phyloP scores from a whole-genome alignment of 2,113 vertebrate genomes.

The Burhinus bistriatus region DNA sequence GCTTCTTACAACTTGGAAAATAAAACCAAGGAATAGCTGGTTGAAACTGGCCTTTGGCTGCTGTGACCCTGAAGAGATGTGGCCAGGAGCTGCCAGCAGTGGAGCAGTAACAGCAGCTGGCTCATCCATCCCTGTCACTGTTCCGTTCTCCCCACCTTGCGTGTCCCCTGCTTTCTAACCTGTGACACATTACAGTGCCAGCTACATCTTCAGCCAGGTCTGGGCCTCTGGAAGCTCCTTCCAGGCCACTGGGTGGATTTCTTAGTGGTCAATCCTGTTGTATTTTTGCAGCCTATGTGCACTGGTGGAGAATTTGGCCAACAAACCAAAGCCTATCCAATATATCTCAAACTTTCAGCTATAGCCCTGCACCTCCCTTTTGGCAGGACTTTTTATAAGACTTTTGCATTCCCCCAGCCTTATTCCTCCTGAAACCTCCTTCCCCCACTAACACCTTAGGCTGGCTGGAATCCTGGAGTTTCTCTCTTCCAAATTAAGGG shows the following conservation, averaged over 20 bases:
- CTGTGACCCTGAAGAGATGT: background rate
- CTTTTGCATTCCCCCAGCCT: background rate
- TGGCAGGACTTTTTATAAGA: conserved; percentile 23
- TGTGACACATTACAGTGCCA: background rate
- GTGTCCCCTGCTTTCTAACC: background rate
- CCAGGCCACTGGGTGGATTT: background rate
- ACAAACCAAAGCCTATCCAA: background rate
- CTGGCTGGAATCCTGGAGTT: conserved; percentile 43
- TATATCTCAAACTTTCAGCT: background rate
- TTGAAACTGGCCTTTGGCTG: background rate
- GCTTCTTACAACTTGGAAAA: background rate
- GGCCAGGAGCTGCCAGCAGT: background rate
- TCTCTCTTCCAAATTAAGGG: background rate
- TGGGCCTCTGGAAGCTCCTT: background rate
- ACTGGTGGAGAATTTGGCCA: background rate
- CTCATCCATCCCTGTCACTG: background rate
- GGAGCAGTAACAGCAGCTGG: background rate
- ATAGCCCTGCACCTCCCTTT: background rate
- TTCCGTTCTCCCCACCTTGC: background rate
- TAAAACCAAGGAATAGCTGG: background rate
- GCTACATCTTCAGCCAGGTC: background rate
- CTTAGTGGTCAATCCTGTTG: background rate
- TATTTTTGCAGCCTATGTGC: background rate
- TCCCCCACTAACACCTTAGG: conserved; percentile 30
- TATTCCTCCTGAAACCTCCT: conserved; percentile 18